Conservation (phyloP, 53 echinoderm and acorn worm species). For the Antedon mediterranea region DNA sequence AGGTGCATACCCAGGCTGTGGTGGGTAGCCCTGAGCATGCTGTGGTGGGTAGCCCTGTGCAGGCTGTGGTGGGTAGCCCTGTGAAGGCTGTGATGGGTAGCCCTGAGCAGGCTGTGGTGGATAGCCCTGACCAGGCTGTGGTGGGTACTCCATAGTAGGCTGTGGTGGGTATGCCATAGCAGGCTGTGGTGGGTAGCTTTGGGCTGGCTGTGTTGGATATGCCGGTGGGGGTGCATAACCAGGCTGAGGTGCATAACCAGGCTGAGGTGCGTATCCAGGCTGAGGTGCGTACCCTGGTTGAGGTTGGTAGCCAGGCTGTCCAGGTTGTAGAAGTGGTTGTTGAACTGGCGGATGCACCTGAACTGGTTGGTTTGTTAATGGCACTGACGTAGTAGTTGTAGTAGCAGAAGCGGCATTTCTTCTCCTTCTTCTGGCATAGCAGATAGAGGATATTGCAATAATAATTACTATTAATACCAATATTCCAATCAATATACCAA, state of each 20-base stretch:
- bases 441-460: neutral
- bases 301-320: neutral
- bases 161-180: neutral
- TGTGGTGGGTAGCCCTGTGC: neutral
- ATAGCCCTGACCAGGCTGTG: neutral
- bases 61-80: neutral
- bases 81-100: neutral
- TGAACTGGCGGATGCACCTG: neutral
- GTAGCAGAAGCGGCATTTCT: neutral
- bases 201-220: no score
- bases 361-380: neutral
- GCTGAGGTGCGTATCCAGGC: neutral
- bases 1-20: neutral
- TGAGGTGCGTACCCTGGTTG: neutral
- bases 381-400: neutral
- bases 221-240: no score
- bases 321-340: neutral
- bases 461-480: neutral
- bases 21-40: neutral
- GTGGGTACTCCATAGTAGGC: neutral
- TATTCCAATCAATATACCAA: neutral
- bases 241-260: neutral
- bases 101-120: neutral
- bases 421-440: neutral
- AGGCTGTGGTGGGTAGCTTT: neutral